Conservation (phyloP, 1,140 invertebrate genomes). For the Hycleus phaleratus region DNA sequence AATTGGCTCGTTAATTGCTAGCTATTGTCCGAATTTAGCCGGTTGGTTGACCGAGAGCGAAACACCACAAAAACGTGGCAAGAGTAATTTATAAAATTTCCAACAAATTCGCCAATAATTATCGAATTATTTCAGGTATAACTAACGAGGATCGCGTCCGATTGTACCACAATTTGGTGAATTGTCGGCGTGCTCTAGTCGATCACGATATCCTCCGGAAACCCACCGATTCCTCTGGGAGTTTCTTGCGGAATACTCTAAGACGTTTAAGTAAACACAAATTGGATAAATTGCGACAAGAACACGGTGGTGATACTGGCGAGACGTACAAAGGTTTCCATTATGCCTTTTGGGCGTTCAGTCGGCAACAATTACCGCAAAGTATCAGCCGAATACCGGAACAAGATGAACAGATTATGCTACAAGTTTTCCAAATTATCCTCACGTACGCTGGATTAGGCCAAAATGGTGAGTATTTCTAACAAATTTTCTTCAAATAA, state of each 20-base stretch:
- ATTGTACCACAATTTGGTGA: conserved; percentile 72
- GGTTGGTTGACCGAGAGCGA: conserved; percentile 81
- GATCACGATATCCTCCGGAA: conserved; percentile 75
- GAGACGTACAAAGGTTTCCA: conserved; percentile 84
- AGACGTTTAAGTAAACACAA: conserved; percentile 80
- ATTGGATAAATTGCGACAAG: conserved; percentile 75
- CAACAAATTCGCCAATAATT: background rate
- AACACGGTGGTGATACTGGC: conserved; percentile 66
- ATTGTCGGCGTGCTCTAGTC: conserved; percentile 70
- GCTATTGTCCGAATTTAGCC: conserved; percentile 78
- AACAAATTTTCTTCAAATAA: background rate
- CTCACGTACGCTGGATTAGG: conserved; percentile 79
- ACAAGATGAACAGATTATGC: conserved; percentile 73
- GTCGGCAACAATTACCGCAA: conserved; percentile 67
- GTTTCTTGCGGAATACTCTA: conserved; percentile 81
- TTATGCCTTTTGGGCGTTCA: conserved; percentile 85
- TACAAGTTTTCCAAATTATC: conserved; percentile 70
- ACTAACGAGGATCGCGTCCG: conserved; percentile 77
- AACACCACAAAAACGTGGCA: conserved; percentile 51
- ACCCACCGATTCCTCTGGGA: conserved; percentile 66
- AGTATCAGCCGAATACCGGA: conserved; percentile 79
- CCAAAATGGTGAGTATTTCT: conserved; percentile 50
- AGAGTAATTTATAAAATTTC: conserved; percentile 31
- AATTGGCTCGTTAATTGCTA: conserved; percentile 86
- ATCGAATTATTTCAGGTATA: conserved; percentile 42